Conservation (phyloP, 2,113 vertebrate genomes). For the Mixornis gularis region DNA sequence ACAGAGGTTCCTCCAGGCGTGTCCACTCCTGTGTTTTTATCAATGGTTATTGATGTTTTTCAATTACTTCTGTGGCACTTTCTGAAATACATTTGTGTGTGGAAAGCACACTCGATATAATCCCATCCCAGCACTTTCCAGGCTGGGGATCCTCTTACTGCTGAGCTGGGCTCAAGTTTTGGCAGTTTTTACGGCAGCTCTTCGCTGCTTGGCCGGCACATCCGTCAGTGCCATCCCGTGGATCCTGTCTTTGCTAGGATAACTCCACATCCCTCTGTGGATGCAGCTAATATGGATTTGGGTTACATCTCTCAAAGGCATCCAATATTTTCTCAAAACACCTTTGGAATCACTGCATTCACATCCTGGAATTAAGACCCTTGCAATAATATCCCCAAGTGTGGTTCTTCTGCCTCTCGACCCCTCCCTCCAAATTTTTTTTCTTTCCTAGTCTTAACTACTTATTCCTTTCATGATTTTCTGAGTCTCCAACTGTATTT, state of each 20-base stretch:
- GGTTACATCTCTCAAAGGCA: neutral
- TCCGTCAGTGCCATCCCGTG: neutral
- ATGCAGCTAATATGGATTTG: neutral
- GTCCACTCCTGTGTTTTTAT: conserved; percentile 28
- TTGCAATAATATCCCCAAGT: neutral
- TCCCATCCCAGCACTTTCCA: neutral
- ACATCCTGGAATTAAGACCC: neutral
- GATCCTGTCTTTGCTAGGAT: neutral
- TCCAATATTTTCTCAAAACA: neutral
- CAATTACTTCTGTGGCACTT: conserved; percentile 52
- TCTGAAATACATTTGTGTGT: conserved; percentile 57
- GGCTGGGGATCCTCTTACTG: conserved; percentile 2
- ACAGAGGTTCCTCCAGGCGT: neutral
- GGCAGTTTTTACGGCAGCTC: neutral
- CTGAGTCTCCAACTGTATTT: neutral
- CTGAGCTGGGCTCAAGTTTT: neutral
- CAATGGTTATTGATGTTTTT: conserved; percentile 63
- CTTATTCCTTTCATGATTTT: neutral
- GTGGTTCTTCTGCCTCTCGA: neutral
- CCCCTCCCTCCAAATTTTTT: neutral
- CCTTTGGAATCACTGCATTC: neutral
- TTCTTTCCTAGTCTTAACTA: neutral
- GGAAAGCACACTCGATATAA: conserved; percentile 8
- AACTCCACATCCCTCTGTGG: neutral
- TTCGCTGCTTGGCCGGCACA: neutral